These are phyloP conservation scores for Dipodomys ordii DNA, from an alignment of 2,113 vertebrate genomes.

Conservation along the genomic window DNA sequence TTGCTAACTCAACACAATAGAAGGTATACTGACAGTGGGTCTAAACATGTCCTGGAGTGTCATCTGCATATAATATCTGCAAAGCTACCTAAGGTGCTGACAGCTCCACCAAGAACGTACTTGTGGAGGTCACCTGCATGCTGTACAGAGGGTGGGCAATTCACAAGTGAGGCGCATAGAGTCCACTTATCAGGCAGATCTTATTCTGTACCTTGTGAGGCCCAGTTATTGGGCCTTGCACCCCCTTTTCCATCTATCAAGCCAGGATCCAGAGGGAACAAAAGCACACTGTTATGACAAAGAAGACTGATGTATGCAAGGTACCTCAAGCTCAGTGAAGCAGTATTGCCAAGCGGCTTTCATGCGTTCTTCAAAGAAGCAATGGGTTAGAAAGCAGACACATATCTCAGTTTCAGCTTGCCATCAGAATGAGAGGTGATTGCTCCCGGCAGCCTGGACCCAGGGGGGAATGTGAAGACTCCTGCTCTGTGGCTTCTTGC, in stretches of 20 bases:
- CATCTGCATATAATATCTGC: neutral
- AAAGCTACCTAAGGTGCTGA: neutral
- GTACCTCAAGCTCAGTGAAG: neutral
- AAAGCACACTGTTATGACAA: neutral
- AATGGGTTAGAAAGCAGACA: neutral
- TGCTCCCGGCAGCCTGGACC: neutral
- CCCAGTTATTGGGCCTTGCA: accelerated
- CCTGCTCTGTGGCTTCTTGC: neutral
- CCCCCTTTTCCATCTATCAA: neutral
- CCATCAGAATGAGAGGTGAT: neutral
- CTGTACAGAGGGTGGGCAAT: neutral
- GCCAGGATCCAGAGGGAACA: neutral
- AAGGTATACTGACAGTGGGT: neutral
- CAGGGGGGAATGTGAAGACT: neutral
- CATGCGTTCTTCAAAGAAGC: accelerated
- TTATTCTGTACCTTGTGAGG: neutral
- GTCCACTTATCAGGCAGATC: neutral
- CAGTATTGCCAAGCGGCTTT: too few relatives aligned
- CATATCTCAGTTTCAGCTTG: neutral
- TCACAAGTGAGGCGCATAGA: neutral
- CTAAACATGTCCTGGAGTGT: accelerated
- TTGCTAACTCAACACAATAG: too few relatives aligned
- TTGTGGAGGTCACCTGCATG: neutral
- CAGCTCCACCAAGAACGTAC: neutral
- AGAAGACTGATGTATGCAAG: neutral